A percentile compares a stretch with the other conserved stretches of the same genome.
Evolutionary conservation across 2,888 invertebrate genomes (phyloP).

Genomic region (Oegoconia quadripuncta): DNA sequence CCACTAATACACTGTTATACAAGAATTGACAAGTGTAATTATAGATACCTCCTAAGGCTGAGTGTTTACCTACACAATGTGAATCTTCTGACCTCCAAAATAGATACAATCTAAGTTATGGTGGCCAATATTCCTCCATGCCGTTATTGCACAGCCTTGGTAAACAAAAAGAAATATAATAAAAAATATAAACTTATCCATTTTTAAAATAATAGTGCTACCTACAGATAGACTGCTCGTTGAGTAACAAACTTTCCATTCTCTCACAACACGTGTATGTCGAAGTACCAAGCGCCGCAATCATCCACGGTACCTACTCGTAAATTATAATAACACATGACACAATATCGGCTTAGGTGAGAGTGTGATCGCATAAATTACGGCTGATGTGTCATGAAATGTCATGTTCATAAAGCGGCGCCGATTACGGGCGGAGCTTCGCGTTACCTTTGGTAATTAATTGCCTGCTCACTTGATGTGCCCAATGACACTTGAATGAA

Average conservation of each 20-base stretch:
- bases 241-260: conserved; percentile 5
- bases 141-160: too few species aligned
- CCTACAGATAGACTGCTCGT: too few species aligned
- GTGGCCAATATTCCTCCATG: too few species aligned
- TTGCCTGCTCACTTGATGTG: background rate
- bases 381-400: conserved; percentile 25
- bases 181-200: too few species aligned
- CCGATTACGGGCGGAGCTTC: background rate
- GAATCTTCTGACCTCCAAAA: too few species aligned
- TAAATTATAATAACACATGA: conserved; percentile 28
- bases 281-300: conserved; percentile 10
- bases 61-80: too few species aligned
- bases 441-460: conserved; percentile 3
- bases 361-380: conserved; percentile 35
- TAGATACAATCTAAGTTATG: too few species aligned
- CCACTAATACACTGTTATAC: too few species aligned
- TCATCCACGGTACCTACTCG: conserved; percentile 27
- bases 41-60: too few species aligned
- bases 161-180: too few species aligned
- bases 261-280: background rate
- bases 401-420: conserved; percentile 14
- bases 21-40: too few species aligned
- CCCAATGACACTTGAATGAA: background rate
- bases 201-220: too few species aligned
- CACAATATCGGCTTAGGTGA: conserved; percentile 34